These are phyloP conservation scores for Moxostoma hubbsi DNA, from an alignment of 2,797 vertebrate genomes.

Conservation along the genomic window DNA sequence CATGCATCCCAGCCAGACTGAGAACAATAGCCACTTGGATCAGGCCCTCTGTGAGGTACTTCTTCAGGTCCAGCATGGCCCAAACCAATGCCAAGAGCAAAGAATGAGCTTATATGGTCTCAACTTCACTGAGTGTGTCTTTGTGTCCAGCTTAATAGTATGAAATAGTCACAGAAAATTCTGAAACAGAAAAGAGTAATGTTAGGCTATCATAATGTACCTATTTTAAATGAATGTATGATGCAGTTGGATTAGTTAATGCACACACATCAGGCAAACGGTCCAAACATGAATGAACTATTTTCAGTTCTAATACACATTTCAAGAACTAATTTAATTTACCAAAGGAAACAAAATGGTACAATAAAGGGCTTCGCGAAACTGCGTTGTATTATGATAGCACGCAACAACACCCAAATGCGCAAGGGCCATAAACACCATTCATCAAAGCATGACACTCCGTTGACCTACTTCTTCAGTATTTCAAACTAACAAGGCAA, in stretches of 20 bases:
- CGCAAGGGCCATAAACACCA: neutral
- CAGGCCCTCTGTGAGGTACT: constrained; percentile 92
- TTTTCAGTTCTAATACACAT: too few species aligned
- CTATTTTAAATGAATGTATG: too few species aligned
- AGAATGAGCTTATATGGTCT: neutral
- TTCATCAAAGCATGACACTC: neutral
- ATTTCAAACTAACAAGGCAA: constrained; percentile 47
- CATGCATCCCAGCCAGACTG: constrained; percentile 86
- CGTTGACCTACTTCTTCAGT: constrained; percentile 59
- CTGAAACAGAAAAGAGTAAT: neutral
- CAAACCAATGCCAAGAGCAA: neutral
- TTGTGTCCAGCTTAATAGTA: too few species aligned
- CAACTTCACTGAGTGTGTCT: too few species aligned
- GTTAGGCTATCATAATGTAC: too few species aligned
- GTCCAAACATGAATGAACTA: neutral
- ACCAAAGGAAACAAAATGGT: too few species aligned
- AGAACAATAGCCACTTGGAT: constrained; percentile 94
- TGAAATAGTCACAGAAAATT: neutral
- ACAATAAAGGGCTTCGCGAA: too few species aligned
- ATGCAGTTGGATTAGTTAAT: too few species aligned
- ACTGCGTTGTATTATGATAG: too few species aligned
- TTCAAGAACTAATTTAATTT: too few species aligned
- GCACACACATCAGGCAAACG: too few species aligned
- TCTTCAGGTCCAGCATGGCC: constrained; percentile 84
- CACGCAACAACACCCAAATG: neutral